These are phyloP conservation scores for Syngnathus floridae DNA, from an alignment of 2,113 vertebrate species.

Conservation along the genomic window DNA sequence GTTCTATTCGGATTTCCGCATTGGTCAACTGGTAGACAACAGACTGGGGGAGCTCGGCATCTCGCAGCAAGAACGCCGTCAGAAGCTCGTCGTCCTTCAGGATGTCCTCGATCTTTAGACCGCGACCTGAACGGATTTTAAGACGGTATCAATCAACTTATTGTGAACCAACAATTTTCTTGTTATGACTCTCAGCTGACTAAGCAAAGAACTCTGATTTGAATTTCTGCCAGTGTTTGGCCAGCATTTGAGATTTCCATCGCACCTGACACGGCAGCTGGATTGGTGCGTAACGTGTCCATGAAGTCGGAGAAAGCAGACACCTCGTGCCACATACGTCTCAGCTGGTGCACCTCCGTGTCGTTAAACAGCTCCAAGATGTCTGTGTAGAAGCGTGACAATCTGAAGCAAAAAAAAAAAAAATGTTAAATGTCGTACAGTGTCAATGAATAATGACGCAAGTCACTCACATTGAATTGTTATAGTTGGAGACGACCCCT, in stretches of 20 bases:
- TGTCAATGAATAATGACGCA: neutral
- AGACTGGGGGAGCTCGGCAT: conserved; percentile 69
- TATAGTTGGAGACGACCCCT: conserved; percentile 91
- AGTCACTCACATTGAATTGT: conserved; percentile 87
- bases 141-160: no score
- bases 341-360: conserved; percentile 71
- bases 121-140: conserved; percentile 70
- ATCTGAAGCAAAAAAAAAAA: conserved; percentile 56
- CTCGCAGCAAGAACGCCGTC: conserved; percentile 77
- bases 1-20: conserved; percentile 81
- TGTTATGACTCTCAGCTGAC: neutral
- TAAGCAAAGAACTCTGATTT: neutral
- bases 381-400: conserved; percentile 83
- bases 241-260: neutral
- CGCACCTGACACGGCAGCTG: conserved; percentile 77
- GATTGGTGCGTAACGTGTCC: conserved; percentile 80
- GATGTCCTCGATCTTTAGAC: conserved; percentile 81
- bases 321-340: conserved; percentile 80
- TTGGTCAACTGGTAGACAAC: conserved; percentile 83
- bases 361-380: conserved; percentile 76
- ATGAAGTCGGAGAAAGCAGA: conserved; percentile 79
- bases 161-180: no score
- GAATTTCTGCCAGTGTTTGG: neutral
- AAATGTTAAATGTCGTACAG: neutral
- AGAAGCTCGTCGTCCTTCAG: conserved; percentile 87